These are phyloP conservation scores for Tringa solitaria DNA, from an alignment of 2,113 vertebrate genomes.

Conservation along the genomic window DNA sequence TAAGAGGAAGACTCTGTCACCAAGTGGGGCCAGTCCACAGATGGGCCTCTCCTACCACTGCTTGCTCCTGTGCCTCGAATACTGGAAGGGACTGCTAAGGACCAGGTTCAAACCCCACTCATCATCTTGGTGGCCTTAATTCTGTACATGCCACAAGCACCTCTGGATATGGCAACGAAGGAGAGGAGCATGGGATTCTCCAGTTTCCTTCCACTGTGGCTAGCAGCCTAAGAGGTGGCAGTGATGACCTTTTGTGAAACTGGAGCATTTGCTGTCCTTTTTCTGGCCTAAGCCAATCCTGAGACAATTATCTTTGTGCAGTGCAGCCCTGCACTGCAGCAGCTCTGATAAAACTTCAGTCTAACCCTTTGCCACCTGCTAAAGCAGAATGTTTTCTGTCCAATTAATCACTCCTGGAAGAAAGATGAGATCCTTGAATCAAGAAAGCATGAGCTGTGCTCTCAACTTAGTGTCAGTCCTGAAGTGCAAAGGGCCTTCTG, in stretches of 20 bases:
- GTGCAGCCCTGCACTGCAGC: neutral
- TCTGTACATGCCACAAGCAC: neutral
- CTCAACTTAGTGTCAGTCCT: constrained; percentile 1
- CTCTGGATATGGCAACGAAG: neutral
- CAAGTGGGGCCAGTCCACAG: neutral
- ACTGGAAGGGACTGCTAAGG: neutral
- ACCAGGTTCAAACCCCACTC: neutral
- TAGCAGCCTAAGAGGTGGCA: neutral
- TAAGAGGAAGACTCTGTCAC: neutral
- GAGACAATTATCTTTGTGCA: constrained; percentile 40
- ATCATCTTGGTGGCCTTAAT: neutral
- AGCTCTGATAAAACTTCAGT: constrained; percentile 22
- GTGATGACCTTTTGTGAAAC: neutral
- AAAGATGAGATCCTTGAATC: constrained; percentile 35
- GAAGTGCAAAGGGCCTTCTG: constrained; percentile 35
- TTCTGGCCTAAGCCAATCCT: neutral
- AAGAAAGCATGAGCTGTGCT: constrained; percentile 17
- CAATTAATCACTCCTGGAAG: constrained; percentile 50
- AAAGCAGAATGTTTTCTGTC: constrained; percentile 49
- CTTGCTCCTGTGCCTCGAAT: neutral
- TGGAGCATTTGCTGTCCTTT: neutral
- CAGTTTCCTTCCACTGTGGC: neutral
- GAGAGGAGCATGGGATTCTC: neutral
- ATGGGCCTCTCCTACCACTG: neutral
- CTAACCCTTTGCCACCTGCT: constrained; percentile 46